phyloP scores from a whole-genome alignment of 2,113 vertebrate genomes.

The Hypocryptadius cinnamomeus region DNA sequence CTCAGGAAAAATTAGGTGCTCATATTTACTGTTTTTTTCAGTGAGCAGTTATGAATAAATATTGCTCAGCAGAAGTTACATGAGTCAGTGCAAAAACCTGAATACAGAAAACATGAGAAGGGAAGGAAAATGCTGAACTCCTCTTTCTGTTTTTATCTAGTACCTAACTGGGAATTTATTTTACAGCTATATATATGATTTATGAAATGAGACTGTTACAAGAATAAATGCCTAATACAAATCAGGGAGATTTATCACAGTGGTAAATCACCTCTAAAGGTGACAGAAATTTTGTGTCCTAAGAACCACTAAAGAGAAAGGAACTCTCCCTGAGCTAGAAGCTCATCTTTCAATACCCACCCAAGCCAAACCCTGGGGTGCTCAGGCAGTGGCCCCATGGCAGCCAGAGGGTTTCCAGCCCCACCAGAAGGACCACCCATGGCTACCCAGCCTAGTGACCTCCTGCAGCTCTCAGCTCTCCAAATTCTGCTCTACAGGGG shows the following conservation, averaged over 20 bases:
- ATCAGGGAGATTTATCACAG: background rate
- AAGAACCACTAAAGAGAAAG: background rate
- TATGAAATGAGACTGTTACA: background rate
- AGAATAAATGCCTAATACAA: background rate
- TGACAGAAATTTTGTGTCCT: background rate
- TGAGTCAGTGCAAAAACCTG: background rate
- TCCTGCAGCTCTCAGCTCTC: background rate
- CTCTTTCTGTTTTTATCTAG: background rate
- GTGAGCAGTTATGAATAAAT: background rate
- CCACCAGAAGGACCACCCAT: accelerated
- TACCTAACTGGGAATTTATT: background rate
- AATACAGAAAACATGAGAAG: background rate
- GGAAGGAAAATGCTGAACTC: background rate
- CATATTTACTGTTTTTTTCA: background rate
- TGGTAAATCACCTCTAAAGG: background rate
- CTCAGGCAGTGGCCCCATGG: background rate
- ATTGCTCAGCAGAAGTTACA: background rate
- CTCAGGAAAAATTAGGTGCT: background rate
- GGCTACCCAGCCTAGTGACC: background rate
- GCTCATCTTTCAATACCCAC: background rate
- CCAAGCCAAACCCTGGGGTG: background rate
- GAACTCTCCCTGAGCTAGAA: background rate
- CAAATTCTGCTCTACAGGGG: background rate
- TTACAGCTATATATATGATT: background rate
- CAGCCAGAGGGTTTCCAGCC: background rate